Conservation (phyloP, 2,113 vertebrate species). For the Hippocampus guttulatus region DNA sequence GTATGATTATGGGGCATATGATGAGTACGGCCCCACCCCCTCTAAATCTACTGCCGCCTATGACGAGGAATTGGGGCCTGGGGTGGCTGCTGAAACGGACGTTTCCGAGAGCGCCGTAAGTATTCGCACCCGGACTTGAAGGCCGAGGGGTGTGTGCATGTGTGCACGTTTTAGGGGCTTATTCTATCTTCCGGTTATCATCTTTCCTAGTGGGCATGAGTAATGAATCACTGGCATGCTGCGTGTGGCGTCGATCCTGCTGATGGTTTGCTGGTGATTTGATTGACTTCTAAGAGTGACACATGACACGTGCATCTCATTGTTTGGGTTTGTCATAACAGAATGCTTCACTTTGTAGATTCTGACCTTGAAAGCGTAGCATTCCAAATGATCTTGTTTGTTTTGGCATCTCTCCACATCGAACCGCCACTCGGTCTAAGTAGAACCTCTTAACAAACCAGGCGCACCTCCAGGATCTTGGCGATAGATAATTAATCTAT, state of each 20-base stretch:
- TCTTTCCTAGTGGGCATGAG: conserved; percentile 46
- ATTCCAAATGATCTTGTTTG: neutral
- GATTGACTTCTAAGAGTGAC: conserved; percentile 3
- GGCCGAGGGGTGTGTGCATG: conserved; percentile 53
- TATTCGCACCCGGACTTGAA: conserved; percentile 50
- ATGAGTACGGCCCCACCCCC: conserved; percentile 86
- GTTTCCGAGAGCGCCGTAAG: conserved; percentile 88
- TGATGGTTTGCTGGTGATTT: conserved; percentile 9
- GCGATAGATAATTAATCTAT: no score
- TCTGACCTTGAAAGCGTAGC: neutral
- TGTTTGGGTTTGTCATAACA: neutral
- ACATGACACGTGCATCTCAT: conserved; percentile 20
- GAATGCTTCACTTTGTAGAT: neutral
- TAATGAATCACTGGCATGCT: conserved; percentile 49
- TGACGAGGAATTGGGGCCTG: conserved; percentile 88
- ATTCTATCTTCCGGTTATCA: conserved; percentile 36
- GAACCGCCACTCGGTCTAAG: neutral
- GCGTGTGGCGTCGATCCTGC: conserved; percentile 17
- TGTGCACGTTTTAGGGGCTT: conserved; percentile 22
- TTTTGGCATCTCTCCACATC: neutral
- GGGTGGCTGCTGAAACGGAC: conserved; percentile 92
- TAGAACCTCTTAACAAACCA: neutral
- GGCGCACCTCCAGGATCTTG: no score
- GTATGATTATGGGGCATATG: conserved; percentile 87
- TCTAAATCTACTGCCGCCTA: conserved; percentile 75